Base-by-base conservation (phyloP, 2,797 vertebrate species). In the Phataginus tricuspis region DNA sequence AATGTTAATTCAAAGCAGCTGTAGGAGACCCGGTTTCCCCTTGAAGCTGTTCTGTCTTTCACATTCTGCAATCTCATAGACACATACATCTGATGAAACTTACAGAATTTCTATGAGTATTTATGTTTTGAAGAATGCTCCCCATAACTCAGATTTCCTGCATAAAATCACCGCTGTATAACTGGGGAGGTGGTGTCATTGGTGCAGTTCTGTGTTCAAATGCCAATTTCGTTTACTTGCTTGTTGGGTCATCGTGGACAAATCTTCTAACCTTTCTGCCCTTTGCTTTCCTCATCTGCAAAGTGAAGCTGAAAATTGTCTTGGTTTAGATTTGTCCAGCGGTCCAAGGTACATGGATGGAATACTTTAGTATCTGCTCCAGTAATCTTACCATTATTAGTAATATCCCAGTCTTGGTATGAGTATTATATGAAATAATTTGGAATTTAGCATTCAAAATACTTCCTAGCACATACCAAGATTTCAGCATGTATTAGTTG, bases 1-100 rank as follows among this genome's bases (percentile, higher is more conserved):
- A 49, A 68, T 49, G 49, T 92, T 96, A 94, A 97, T 95, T 96
- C 71, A 96, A 25, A 97, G 53, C 94, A 97, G 77, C 95, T 91
- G 96, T 29, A 19, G 16, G 23, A 91, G 27, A 51, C 61, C 53
- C 23, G 10, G 5, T 39, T 90, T 95, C 86, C 39, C 42, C 69
- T 89, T 55, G 37, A 83, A 80, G 59, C 59, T 57, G 77, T 68
- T 94, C 69, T 39, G 0, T 86, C 34, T 82, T 51, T 95, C 51
- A 31, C 27, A 29, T 95, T 85, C 42, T 95, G 63, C 2, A 69
- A 1, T 88, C 93, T 90, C 75, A 82, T 31, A 51, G 19, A 49
- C 37, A 82, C 63, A 55, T 42, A 27, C 21, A 34, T 55, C 51
- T 8, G 23, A 4, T 63, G 78, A 94, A 82, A 96, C 51, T 64